phyloP scores from a whole-genome alignment of 2,797 vertebrate species.

The Morelia viridis region DNA sequence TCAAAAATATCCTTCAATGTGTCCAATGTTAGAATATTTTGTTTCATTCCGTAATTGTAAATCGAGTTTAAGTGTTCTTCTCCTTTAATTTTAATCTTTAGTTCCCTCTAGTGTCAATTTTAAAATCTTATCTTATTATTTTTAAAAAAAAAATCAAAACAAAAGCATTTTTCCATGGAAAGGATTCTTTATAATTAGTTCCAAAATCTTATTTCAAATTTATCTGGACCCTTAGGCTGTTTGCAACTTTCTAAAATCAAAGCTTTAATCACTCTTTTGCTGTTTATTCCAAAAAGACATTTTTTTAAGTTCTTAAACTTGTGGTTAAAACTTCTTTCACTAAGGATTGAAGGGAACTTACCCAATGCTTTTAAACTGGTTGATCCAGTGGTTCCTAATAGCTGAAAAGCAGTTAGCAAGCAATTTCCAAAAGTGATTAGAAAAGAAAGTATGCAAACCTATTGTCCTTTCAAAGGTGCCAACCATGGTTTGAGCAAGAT shows the following conservation, averaged over 20 bases:
- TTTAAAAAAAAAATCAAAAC: too few species aligned
- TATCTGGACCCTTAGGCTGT: background rate
- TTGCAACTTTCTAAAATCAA: background rate
- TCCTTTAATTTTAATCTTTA: too few species aligned
- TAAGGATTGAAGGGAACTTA: background rate
- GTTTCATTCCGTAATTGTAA: too few species aligned
- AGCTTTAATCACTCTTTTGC: background rate
- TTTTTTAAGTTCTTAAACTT: background rate
- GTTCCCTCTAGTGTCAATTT: too few species aligned
- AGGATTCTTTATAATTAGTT: background rate
- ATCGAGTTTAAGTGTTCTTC: too few species aligned
- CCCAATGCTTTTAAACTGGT: background rate
- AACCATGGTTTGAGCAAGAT: background rate
- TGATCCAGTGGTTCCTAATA: too few species aligned
- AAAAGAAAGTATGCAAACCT: background rate
- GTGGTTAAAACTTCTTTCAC: background rate
- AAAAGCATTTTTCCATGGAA: background rate
- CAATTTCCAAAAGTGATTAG: too few species aligned
- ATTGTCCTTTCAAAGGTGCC: background rate
- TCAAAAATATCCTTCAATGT: too few species aligned
- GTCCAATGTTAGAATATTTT: too few species aligned
- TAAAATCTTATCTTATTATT: too few species aligned
- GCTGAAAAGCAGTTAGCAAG: too few species aligned
- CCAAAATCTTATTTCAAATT: background rate
- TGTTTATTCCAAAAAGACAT: background rate